phyloP scores from a whole-genome alignment of 2,113 vertebrate genomes.

The Cyprinus carpio region DNA sequence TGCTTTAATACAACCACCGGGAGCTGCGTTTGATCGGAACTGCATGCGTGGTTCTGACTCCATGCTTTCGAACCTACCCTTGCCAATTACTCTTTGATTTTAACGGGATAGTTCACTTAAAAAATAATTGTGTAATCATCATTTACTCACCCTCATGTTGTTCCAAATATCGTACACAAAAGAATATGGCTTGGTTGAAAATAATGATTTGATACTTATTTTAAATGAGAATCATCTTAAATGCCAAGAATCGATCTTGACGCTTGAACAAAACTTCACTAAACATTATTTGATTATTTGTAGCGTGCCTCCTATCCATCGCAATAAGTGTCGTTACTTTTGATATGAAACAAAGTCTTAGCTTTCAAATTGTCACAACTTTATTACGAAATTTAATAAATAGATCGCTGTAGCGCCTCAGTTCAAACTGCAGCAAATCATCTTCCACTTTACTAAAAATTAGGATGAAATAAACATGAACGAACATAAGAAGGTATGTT shows the following conservation, averaged over 20 bases:
- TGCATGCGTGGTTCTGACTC: constrained; percentile 71
- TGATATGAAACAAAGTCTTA: not conserved
- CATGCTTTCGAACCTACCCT: constrained; percentile 60
- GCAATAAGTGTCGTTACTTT: not conserved
- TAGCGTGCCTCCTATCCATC: not conserved
- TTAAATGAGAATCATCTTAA: not conserved
- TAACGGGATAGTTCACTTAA: constrained; percentile 19
- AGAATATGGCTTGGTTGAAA: not conserved
- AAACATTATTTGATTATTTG: not conserved
- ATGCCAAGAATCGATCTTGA: not conserved
- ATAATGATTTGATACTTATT: not conserved
- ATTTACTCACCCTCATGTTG: not conserved
- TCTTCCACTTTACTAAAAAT: too few relatives aligned
- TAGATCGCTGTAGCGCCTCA: not conserved
- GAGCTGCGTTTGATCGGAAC: constrained; percentile 75
- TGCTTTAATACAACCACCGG: constrained; percentile 72
- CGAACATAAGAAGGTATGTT: not conserved
- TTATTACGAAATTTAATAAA: not conserved
- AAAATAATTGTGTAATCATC: not conserved
- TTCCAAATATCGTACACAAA: not conserved
- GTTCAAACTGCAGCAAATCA: not conserved
- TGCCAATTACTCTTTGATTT: constrained; percentile 61
- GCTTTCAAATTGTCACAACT: not conserved
- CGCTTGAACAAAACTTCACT: not conserved
- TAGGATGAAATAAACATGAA: not conserved